Evolutionary conservation across 2,797 vertebrate species (phyloP), one percentile per base, ranked within the genome.

Genomic region (Spondyliosoma cantharus): DNA sequence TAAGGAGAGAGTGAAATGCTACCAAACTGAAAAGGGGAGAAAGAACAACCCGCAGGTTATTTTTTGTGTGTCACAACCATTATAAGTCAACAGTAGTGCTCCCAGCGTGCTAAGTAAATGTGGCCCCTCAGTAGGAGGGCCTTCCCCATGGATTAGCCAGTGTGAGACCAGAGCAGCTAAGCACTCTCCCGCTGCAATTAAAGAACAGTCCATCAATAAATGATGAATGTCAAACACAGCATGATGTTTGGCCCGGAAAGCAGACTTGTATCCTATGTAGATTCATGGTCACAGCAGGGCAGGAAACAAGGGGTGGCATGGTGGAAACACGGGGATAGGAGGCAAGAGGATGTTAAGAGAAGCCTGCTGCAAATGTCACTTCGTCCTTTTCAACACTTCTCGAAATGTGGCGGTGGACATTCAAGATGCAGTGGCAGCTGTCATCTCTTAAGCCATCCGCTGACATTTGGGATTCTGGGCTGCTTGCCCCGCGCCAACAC

Each of bases 201-300:
- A 94, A 94, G 86, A 81, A 83, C 70, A 77, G 59, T 53, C 74
- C 91, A 90, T 96, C 91, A 94, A 96, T 95, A 96, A 95, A 91
- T 94, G 89, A 96, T 95, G 92, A 96, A 96, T 96, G 95, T 93
- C 95, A 96, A 90, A 84, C 91, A 69, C 93, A 93, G 94, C 93
- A 5, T 93, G 94, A 85, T 88, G 90, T 93, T 92, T 85, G 89
- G 75, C 91, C 90, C 86, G 86, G 89, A 86, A 87, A 84, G 92
- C 81, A 85, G 82, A 67, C 89, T 65, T 49, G 87, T 77, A 80
- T 82, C 89, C 79, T 75, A 71, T 74, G 86, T 84, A 87, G 87
- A 90, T 76, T 81, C 74, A 76, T 74, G 76, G 89, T 69, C 88
- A 54, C 89, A 86, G 91, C 80, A 67, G 87, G 84, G 68, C 81